Evolutionary conservation across 2,888 invertebrate species (phyloP), one percentile per base, ranked within the genome.

Genomic region (Scaptodrosophila latifasciaeformis): DNA sequence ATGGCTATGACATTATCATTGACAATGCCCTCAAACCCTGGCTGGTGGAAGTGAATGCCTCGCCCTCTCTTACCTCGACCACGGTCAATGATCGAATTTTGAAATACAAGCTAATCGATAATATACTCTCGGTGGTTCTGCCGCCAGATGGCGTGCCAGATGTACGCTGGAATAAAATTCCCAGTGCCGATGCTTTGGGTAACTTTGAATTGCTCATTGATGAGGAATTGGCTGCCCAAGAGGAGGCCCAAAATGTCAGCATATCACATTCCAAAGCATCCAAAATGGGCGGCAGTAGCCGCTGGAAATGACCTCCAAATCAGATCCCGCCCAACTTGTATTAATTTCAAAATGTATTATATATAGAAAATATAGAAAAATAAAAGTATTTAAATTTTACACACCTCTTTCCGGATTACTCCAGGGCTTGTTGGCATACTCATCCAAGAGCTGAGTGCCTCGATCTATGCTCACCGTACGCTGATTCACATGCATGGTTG

Each of bases 1-100:
- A 97, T 82, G 97, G 97, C 29, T 97, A 82, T 12, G 97, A 97
- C 82, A 96, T 97, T 47, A 97, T 97, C 70, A 96, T 97, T 65
- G 97, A 97, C 83, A 94, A 96, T 82, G 92, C 93, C 71, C 86
- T 97, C 30, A 97, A 97, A 82, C 97, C 97, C 0, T 97, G 96
- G 96, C 87, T 96, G 7, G 94, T 96, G 48, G 96, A 96, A 88
- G 92, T 91, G 2, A 97, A 97, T 83, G 96, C 97, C 1, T 97
- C 97, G 0, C 97, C 97, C 0, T 96, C 96, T 0, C 86, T 97
- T 47, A 95, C 96, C 1, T 95, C 96, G 0, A 97, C 97, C 0
- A 97, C 97, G 0, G 94, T 94, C 0, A 96, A 96, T 81, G 97
- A 97, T 86, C 89, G 97, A 67, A 96, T 97, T 80, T 88, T 97